Conservation (phyloP, 1,140 invertebrate species). For the Sarcophaga peregrina region DNA sequence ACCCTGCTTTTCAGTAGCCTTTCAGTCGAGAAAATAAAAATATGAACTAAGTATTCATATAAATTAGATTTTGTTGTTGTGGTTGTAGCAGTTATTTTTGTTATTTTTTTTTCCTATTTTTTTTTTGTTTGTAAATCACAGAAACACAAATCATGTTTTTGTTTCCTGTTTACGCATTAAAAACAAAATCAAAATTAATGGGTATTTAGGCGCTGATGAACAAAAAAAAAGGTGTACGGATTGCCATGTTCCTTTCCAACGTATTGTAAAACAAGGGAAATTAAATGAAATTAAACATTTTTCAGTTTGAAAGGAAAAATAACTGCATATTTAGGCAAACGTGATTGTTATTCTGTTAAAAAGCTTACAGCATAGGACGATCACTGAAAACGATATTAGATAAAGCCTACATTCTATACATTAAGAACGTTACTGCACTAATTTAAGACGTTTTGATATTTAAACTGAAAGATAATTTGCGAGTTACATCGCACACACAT, state of each 20-base stretch:
- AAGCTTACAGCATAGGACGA: too few species aligned
- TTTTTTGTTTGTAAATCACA: not conserved
- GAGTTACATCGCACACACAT: too few species aligned
- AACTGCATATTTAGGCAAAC: too few species aligned
- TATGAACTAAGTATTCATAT: not conserved
- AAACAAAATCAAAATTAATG: constrained; percentile 36
- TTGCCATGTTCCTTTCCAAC: not conserved
- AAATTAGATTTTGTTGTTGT: not conserved
- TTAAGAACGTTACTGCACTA: too few species aligned
- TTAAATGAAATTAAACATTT: too few species aligned
- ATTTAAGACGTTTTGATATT: too few species aligned
- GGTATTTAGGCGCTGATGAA: not conserved
- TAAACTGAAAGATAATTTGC: too few species aligned
- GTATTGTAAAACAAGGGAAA: not conserved
- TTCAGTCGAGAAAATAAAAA: too few species aligned
- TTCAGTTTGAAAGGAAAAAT: too few species aligned
- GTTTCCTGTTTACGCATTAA: constrained; percentile 29
- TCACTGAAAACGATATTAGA: too few species aligned
- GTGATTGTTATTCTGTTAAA: too few species aligned
- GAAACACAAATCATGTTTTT: constrained; percentile 34
- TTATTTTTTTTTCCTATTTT: not conserved
- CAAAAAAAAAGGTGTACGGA: not conserved
- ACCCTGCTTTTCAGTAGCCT: not conserved
- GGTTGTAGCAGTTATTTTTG: not conserved
- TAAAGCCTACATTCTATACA: too few species aligned